Conservation (phyloP, 2,113 vertebrate species). For the Delphinus delphis region DNA sequence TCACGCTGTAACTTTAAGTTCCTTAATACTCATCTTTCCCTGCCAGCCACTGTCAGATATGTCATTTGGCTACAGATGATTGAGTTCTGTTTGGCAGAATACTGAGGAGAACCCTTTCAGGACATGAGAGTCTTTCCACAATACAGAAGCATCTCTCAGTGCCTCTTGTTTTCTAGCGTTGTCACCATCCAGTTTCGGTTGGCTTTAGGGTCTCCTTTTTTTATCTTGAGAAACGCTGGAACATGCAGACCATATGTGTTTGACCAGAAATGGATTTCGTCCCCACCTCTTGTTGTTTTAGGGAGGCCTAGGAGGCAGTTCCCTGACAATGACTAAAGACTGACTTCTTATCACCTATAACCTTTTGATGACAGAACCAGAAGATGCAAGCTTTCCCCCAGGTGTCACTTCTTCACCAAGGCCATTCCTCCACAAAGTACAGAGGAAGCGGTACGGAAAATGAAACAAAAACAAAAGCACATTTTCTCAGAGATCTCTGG, state of each 20-base stretch:
- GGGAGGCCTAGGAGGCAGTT: not conserved
- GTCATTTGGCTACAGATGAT: not conserved
- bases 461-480: not conserved
- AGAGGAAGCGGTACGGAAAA: not conserved
- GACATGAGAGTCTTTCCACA: not conserved
- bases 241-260: no score
- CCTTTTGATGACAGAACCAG: not conserved
- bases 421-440: not conserved
- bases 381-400: not conserved
- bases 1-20: not conserved
- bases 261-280: not conserved
- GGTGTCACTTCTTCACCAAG: not conserved
- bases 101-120: not conserved
- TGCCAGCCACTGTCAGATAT: not conserved
- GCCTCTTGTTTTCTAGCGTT: not conserved
- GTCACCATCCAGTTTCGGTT: not conserved
- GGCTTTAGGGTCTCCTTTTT: not conserved
- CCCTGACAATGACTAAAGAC: not conserved
- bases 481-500: not conserved
- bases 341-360: not conserved
- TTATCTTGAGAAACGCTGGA: not conserved
- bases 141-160: not conserved
- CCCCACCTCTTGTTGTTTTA: not conserved
- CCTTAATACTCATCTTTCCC: not conserved
- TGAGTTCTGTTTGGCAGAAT: not conserved